Conservation (phyloP, 2,797 vertebrate species). For the Helarctos malayanus region DNA sequence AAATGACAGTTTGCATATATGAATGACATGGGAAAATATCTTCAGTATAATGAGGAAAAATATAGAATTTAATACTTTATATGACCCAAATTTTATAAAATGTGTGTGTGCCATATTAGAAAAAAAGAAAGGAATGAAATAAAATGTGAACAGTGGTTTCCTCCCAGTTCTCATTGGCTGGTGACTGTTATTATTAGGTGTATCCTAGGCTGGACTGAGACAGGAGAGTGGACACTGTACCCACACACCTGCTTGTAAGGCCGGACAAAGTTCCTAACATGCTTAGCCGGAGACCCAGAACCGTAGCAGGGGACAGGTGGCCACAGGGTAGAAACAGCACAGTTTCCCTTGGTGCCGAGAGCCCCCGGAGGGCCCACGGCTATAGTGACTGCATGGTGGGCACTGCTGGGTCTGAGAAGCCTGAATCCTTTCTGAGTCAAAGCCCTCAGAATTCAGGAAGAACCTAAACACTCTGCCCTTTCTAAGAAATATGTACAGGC, state of each 20-base stretch:
- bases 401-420: neutral
- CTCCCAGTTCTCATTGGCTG: neutral
- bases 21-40: neutral
- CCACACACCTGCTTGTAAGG: neutral
- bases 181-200: neutral
- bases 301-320: neutral
- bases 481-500: neutral
- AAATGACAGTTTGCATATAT: neutral
- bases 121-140: neutral
- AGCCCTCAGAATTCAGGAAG: neutral
- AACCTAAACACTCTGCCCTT: neutral
- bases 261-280: neutral
- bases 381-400: fast-evolving
- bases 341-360: neutral
- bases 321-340: neutral
- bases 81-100: slow-evolving; percentile 26
- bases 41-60: neutral
- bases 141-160: neutral
- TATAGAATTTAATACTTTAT: neutral
- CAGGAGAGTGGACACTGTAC: neutral
- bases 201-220: neutral
- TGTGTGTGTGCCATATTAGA: neutral
- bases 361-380: no score
- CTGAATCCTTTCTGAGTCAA: neutral
- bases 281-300: neutral